Conservation (phyloP, 2,888 invertebrate genomes). For the Drosophila cognata region DNA sequence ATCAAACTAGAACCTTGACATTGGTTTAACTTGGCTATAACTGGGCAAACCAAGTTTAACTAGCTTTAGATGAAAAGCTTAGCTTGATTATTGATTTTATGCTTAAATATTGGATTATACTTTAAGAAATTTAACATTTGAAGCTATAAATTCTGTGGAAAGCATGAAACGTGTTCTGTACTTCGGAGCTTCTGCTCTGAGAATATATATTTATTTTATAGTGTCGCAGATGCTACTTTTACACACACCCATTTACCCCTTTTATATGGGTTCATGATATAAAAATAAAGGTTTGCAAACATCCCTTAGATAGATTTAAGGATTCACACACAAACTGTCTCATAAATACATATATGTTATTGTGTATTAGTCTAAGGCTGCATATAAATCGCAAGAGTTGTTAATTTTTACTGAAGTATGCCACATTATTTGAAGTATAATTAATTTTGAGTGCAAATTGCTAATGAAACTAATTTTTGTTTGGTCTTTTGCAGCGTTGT, state of each 20-base stretch:
- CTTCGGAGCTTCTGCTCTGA: background rate
- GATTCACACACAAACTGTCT: background rate
- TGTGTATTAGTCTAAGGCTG: background rate
- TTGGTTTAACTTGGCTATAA: conserved; percentile 7
- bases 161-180: background rate
- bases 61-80: background rate
- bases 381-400: background rate
- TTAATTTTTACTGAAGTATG: background rate
- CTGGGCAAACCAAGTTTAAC: background rate
- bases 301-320: background rate
- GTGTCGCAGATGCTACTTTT: background rate
- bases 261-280: background rate
- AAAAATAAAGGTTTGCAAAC: background rate
- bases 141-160: background rate
- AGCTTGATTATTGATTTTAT: background rate
- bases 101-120: background rate
- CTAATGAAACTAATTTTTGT: conserved; percentile 24
- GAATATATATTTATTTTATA: background rate
- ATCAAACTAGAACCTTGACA: conserved; percentile 18
- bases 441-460: conserved; percentile 36
- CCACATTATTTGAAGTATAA: conserved; percentile 12
- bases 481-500: conserved; percentile 31
- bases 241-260: background rate
- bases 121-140: background rate
- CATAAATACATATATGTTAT: background rate